phyloP scores from a whole-genome alignment of 1,140 invertebrate species.

The Macrosteles quadrilineatus region DNA sequence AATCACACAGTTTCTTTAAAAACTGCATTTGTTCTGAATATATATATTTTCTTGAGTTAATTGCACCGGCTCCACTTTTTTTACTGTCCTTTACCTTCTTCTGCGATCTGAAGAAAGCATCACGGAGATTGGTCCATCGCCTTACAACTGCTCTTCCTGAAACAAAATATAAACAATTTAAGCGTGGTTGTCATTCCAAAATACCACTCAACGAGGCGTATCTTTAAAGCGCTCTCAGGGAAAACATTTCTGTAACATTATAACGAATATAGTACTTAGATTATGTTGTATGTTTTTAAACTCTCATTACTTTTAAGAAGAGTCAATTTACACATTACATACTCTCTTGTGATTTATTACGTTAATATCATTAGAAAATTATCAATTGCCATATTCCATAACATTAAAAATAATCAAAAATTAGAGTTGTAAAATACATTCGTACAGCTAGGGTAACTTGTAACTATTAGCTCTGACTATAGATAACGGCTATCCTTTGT shows the following conservation, averaged over 20 bases:
- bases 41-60: constrained; percentile 34
- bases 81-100: constrained; percentile 33
- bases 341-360: background rate
- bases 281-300: too few species aligned
- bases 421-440: too few species aligned
- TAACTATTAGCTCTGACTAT: too few species aligned
- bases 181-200: background rate
- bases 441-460: too few species aligned
- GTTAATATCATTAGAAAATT: too few species aligned
- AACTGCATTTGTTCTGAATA: constrained; percentile 43
- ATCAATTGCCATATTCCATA: too few species aligned
- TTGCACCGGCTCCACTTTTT: constrained; percentile 34
- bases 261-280: too few species aligned
- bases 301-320: too few species aligned
- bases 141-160: constrained; percentile 34
- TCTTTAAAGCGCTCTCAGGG: background rate
- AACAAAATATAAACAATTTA: background rate
- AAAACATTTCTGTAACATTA: background rate
- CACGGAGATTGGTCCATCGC: constrained; percentile 38
- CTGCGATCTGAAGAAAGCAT: constrained; percentile 34
- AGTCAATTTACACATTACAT: background rate
- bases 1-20: constrained; percentile 36
- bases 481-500: too few species aligned
- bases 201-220: background rate
- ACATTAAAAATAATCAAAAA: too few species aligned